phyloP scores from a whole-genome alignment of 2,113 vertebrate species.

The Pluvialis apricaria region DNA sequence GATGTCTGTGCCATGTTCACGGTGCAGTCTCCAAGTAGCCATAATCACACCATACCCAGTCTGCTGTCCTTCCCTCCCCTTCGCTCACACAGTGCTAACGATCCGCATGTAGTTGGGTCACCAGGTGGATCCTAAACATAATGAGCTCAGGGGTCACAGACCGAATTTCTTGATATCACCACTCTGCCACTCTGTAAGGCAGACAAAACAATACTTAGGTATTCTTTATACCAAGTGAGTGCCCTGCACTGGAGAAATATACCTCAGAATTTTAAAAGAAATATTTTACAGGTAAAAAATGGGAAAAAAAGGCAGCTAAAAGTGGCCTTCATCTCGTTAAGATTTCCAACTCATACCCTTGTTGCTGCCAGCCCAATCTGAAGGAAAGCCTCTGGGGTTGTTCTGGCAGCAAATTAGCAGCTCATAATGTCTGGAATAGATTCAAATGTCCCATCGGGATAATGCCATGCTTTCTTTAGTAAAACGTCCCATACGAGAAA shows the following conservation, averaged over 20 bases:
- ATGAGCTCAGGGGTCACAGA: background rate
- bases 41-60: background rate
- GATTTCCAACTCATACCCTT: background rate
- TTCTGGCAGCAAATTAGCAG: constrained; percentile 29
- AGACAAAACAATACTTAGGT: background rate
- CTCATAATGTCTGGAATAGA: constrained; percentile 23
- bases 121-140: background rate
- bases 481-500: background rate
- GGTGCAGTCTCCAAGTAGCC: background rate
- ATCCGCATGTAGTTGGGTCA: fast-evolving
- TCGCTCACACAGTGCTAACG: background rate
- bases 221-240: background rate
- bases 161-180: background rate
- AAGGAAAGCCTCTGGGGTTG: constrained; percentile 8
- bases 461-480: background rate
- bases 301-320: background rate
- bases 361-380: background rate
- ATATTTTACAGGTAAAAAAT: background rate
- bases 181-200: background rate
- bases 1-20: background rate
- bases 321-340: background rate
- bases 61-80: background rate
- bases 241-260: background rate
- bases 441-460: background rate
- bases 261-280: background rate